Evolutionary conservation across 2,797 vertebrate species (phyloP), one percentile per base, ranked within the genome.

Genomic region (Silurus lanzhouensis): DNA sequence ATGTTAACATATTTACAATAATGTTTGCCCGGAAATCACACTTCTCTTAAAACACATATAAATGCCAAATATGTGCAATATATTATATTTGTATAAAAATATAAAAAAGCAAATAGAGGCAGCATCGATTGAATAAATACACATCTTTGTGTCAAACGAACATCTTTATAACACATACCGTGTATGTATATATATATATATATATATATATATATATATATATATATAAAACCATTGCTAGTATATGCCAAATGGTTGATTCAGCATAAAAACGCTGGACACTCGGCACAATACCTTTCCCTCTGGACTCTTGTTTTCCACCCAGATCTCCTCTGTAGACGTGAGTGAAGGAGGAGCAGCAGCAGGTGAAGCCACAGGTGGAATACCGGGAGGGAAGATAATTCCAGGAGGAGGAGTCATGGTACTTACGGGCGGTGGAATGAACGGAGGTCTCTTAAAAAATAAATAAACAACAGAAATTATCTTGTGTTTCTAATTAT

Each of bases 251-350:
- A 22, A 5, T 61, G 10, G 5, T 78, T 12, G 22, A 46, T n/a
- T 44, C 20, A 79, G 60, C 31, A 79, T 46, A 63, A 63, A 6
- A 46, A 79, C 13, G 63, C 9, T 66, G 1, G 19, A 31, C 64
- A 46, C 4, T 1, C 67, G 10, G 55, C 2, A 63, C 46, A 13
- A 83, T 91, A 99, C 98, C 97, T 99, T 99, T 91, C 97, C 98
- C 61, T 99, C 98, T 2, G 97, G 95, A 27, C 98, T 99, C 91
- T 99, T 99, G 93, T 99, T 99, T 94, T 99, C 98, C 58, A 99
- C 98, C 98, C 98, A 99, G 90, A 99, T 99, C 93, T 99, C 98
- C 90, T 99, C 98, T 25, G 96, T 88, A 60, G 96, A 96, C 89
- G 95, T 96, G 89, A 97, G 93, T 4, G 95, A 87, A 64, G 97